Evolutionary conservation across 2,888 invertebrate species (phyloP), one percentile per base, ranked within the genome.

Genomic region (Mongoloraphidia duomilia): DNA sequence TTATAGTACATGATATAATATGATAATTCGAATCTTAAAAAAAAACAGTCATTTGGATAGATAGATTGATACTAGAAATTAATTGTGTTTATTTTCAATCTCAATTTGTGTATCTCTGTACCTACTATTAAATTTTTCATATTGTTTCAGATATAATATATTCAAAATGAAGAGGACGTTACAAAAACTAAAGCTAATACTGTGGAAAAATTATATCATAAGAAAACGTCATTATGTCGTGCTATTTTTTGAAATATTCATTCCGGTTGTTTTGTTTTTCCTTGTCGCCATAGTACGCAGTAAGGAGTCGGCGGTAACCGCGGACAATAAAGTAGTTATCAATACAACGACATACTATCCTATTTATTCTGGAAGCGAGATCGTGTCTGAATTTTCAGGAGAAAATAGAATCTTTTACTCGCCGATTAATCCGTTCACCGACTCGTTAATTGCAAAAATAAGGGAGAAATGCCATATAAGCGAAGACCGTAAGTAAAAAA

Each of bases 191-290:
- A 58, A 57, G 46, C 57, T 65, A 17, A 56, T 65, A 11, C 41
- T 63, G 41, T 67, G 66, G 66, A 66, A 67, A 48, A 64, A 64
- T 49, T 54, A 55, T 0, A 55, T 61, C 10, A 63, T 66, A 26
- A 55, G 67, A 42, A 63, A 60, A 52, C 57, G 64, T 11, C 64
- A 65, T 54, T 65, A 61, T 59, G 51, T 66, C 14, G 54, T 65
- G 51, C 63, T 65, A 11, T 46, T 61, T 35, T 58, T 59, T 12
- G 66, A 66, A 56, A 55, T 63, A 13, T 26, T 60, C 1, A 54
- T 67, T 12, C 66, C 68, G 6, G 58, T 65, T 10, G 40, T 60
- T 11, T 50, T 65, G 39, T 68, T 67, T 54, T 49, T 62, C 2
- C 47, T 65, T n/a, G 54, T 67, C n/a, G 63, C 64, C 13, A 65